These are phyloP conservation scores for Acyrthosiphon pisum DNA, from an alignment of 1,140 invertebrate species.

Conservation along the genomic window DNA sequence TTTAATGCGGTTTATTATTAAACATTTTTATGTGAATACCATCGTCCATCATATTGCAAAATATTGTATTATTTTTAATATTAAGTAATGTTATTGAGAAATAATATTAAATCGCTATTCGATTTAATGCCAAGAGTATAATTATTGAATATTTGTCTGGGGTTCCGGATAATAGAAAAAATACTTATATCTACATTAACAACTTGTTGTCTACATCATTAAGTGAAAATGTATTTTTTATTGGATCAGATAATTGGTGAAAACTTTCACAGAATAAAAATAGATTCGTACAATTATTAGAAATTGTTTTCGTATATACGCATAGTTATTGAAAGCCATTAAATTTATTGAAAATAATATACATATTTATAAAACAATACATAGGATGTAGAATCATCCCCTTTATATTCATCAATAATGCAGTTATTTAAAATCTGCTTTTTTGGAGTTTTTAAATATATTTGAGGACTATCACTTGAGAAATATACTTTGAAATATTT, in stretches of 20 bases:
- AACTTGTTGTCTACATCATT: background rate
- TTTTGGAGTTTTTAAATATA: too few species aligned
- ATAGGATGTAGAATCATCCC: too few species aligned
- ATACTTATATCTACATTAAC: background rate
- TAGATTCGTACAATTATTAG: background rate
- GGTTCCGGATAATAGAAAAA: background rate
- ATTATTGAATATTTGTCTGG: background rate
- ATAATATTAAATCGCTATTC: background rate
- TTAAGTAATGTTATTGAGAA: background rate
- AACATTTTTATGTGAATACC: background rate
- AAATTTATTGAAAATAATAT: background rate
- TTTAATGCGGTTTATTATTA: background rate
- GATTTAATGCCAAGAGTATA: background rate
- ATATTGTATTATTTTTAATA: background rate
- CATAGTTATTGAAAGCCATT: background rate
- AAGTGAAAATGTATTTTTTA: conserved; percentile 34
- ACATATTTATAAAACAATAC: background rate
- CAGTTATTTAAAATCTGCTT: too few species aligned
- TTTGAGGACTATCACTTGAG: too few species aligned
- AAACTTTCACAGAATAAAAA: conserved; percentile 27
- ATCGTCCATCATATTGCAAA: background rate
- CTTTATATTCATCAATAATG: too few species aligned
- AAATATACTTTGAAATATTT: too few species aligned
- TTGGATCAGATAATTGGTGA: background rate
- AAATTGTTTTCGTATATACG: background rate